Evolutionary conservation across 1,140 invertebrate species (phyloP).

Genomic region (Ditylenchus dipsaci): DNA sequence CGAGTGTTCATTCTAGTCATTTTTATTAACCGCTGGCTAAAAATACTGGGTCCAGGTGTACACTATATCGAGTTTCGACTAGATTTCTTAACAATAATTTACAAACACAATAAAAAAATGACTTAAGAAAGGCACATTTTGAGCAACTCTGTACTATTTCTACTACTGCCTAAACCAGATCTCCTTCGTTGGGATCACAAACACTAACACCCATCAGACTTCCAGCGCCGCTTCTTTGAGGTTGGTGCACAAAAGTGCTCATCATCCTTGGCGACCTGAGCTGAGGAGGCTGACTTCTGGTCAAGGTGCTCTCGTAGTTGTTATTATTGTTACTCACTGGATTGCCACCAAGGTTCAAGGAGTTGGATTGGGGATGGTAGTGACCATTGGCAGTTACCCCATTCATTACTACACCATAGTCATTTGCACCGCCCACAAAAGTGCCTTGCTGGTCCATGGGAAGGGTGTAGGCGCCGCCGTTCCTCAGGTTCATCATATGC

Average conservation of each 20-base stretch:
- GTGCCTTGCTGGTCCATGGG: background rate
- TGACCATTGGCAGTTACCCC: background rate
- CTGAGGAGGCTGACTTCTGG: background rate
- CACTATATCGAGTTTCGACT: no score
- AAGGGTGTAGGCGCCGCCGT: background rate
- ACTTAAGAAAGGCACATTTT: no score
- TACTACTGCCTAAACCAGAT: background rate
- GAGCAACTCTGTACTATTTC: no score
- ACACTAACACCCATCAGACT: background rate
- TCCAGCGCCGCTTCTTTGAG: background rate
- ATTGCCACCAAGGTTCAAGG: background rate
- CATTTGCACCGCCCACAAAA: background rate
- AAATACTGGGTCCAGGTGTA: no score
- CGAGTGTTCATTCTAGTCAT: no score
- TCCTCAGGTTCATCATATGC: background rate
- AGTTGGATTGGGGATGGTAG: background rate
- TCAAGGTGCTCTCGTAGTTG: background rate
- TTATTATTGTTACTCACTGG: background rate
- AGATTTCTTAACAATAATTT: no score
- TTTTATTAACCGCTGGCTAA: no score
- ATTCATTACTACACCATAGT: background rate
- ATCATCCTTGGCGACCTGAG: background rate
- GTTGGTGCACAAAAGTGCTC: constrained; percentile 1
- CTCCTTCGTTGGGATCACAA: background rate
- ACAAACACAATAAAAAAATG: no score